Conservation (phyloP, 2,888 invertebrate species). For the Malthinus seriepunctatus region DNA sequence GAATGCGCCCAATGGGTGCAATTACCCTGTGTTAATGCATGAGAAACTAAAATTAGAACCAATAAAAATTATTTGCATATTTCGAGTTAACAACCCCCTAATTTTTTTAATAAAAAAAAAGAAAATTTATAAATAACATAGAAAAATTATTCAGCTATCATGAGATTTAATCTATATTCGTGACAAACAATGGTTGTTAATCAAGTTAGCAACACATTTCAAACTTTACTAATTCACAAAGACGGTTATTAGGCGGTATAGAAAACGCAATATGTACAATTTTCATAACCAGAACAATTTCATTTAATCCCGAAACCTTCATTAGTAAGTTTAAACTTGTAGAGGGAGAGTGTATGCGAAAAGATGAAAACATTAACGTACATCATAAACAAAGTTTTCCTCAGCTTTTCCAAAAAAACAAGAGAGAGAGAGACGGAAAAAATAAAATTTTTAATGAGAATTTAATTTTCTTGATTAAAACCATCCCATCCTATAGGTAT, state of each 20-base stretch:
- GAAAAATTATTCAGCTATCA: conserved; percentile 6
- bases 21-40: no score
- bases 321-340: conserved; percentile 7
- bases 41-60: no score
- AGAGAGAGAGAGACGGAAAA: no score
- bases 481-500: no score
- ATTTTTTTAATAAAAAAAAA: no score
- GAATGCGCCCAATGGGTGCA: no score
- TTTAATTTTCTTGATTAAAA: no score
- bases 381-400: conserved; percentile 1
- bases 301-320: conserved; percentile 5
- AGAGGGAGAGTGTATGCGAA: background rate
- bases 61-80: no score
- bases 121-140: no score
- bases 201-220: conserved; percentile 12
- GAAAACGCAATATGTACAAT: conserved; percentile 8
- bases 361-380: conserved; percentile 2
- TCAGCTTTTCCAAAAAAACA: background rate
- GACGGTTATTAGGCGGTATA: conserved; percentile 8
- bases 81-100: no score
- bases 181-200: conserved; percentile 15
- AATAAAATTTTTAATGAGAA: no score
- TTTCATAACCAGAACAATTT: conserved; percentile 8
- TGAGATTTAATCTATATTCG: conserved; percentile 9
- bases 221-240: conserved; percentile 4